Conservation (phyloP, 2,888 invertebrate genomes). For the Halictus quadricinctus region DNA sequence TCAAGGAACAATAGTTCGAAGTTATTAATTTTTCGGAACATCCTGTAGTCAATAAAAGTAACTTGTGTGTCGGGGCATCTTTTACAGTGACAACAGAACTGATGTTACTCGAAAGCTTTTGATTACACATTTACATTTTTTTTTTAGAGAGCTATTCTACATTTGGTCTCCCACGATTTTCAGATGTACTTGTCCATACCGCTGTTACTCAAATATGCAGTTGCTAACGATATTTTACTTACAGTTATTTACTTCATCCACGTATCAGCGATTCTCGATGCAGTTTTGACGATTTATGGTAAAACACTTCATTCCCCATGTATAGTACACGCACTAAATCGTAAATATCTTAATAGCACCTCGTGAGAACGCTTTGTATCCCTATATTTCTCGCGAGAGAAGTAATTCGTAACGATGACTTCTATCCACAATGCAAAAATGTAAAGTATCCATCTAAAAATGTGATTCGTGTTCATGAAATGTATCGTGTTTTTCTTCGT, state of each 20-base stretch:
- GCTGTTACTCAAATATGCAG: constrained; percentile 57
- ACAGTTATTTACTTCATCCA: constrained; percentile 68
- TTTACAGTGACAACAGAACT: constrained; percentile 31
- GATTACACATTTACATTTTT: constrained; percentile 66
- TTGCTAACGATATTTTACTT: constrained; percentile 66
- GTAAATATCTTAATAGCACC: constrained; percentile 64
- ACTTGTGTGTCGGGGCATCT: constrained; percentile 21
- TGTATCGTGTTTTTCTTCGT: constrained; percentile 29
- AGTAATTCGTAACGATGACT: constrained; percentile 50
- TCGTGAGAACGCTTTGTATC: constrained; percentile 43
- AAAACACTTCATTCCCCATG: constrained; percentile 57
- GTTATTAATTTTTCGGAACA: constrained; percentile 26
- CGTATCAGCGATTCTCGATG: constrained; percentile 58
- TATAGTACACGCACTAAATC: constrained; percentile 58
- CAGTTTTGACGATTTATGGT: constrained; percentile 57
- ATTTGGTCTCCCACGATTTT: constrained; percentile 65
- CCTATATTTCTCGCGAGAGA: constrained; percentile 32
- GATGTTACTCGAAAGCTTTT: constrained; percentile 37
- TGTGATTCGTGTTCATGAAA: constrained; percentile 49
- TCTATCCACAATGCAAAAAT: constrained; percentile 66
- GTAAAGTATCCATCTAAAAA: constrained; percentile 59
- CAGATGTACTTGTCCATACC: constrained; percentile 62
- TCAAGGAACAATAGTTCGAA: constrained; percentile 38
- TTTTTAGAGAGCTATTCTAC: constrained; percentile 62
- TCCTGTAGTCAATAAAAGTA: constrained; percentile 23